Percentiles rank a stretch among this genome's conserved stretches.
These are phyloP conservation scores for Hestina assimilis DNA, from an alignment of 1,140 invertebrate genomes.

Conservation along the genomic window DNA sequence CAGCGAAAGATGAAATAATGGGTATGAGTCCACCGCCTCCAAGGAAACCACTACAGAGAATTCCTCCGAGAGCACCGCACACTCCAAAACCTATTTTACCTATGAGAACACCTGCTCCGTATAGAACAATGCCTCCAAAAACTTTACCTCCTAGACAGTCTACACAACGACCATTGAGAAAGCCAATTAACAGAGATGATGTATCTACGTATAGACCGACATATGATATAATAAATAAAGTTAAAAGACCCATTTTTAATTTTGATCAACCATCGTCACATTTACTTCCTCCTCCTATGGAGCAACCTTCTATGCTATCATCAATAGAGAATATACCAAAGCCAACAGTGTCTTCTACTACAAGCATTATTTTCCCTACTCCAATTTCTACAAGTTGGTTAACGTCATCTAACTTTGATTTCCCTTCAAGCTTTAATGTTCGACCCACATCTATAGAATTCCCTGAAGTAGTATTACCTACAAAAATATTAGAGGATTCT, in stretches of 20 bases:
- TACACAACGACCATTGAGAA: conserved; percentile 53
- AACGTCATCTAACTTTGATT: conserved; percentile 63
- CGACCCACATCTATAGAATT: conserved; percentile 49
- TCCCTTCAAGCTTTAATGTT: conserved; percentile 65
- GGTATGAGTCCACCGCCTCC: conserved; percentile 75
- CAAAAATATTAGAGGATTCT: conserved; percentile 28
- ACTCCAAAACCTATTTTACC: conserved; percentile 49
- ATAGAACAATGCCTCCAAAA: conserved; percentile 58
- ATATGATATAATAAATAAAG: conserved; percentile 63
- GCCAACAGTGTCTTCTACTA: conserved; percentile 26
- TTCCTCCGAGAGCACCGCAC: conserved; percentile 40
- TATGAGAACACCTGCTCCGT: conserved; percentile 52
- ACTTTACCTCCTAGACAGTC: conserved; percentile 56
- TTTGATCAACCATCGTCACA: conserved; percentile 61
- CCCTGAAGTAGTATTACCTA: conserved; percentile 35
- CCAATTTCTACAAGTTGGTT: conserved; percentile 66
- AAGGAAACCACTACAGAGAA: conserved; percentile 38
- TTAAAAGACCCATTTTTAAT: conserved; percentile 58
- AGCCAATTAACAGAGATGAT: conserved; percentile 58
- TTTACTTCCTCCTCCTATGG: conserved; percentile 59
- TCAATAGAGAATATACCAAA: conserved; percentile 26
- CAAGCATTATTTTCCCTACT: conserved; percentile 62
- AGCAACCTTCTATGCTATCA: conserved; percentile 43
- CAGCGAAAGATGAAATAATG: conserved; percentile 70
- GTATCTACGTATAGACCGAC: conserved; percentile 70